Conservation (phyloP, 2,888 invertebrate species). For the Notodromas monacha region DNA sequence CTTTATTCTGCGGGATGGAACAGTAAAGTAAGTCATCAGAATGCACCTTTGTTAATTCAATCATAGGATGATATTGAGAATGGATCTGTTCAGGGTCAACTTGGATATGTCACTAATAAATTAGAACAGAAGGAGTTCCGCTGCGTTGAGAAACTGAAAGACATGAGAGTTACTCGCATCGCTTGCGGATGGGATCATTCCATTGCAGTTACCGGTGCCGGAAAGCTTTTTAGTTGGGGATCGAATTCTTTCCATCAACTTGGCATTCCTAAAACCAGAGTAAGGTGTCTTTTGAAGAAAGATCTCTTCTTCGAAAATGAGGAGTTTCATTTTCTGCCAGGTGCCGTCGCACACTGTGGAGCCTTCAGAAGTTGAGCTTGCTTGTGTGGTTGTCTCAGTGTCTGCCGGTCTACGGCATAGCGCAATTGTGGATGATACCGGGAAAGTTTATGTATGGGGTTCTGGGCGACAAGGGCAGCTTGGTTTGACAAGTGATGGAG, state of each 20-base stretch:
- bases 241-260: slow-evolving; percentile 19
- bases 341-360: background rate
- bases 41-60: background rate
- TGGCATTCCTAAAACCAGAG: slow-evolving; percentile 10
- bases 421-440: slow-evolving; percentile 27
- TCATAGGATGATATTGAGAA: background rate
- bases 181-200: slow-evolving; percentile 54
- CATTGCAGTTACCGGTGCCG: slow-evolving; percentile 32
- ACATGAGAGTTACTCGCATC: slow-evolving; percentile 11
- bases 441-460: slow-evolving; percentile 28
- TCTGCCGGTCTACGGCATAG: slow-evolving; percentile 35
- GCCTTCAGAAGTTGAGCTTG: background rate
- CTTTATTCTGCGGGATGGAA: slow-evolving; percentile 47
- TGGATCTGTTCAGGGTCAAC: background rate
- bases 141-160: background rate
- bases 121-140: background rate
- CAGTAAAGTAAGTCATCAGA: slow-evolving; percentile 20
- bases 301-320: background rate
- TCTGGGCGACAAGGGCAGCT: slow-evolving; percentile 32
- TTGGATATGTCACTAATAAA: background rate
- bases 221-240: slow-evolving; percentile 44
- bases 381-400: slow-evolving; percentile 14
- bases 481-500: slow-evolving; percentile 19
- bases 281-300: slow-evolving; percentile 1
- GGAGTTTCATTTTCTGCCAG: background rate